Evolutionary conservation across 2,888 invertebrate genomes (phyloP), one percentile per base, ranked within the genome.

Genomic region (Cenopis cana): DNA sequence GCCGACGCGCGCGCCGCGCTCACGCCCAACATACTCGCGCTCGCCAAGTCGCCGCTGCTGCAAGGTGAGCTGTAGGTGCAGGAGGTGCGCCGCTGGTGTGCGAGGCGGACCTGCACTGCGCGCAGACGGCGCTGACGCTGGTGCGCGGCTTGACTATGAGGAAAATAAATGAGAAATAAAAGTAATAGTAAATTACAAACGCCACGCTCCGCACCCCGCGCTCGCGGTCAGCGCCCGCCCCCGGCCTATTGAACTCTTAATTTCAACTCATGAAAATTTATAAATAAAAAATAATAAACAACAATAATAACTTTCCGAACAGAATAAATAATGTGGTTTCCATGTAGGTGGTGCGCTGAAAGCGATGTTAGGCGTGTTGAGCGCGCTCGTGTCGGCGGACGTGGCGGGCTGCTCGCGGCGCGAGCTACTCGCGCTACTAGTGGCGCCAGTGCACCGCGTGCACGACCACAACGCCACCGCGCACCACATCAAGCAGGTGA

Each of bases 91-190:
- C 98, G 12, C 93, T 99, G 66, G 95, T 99, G 76, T 97, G 96
- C 81, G 99, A 99, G 90, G 95, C 97, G 55, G 99, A 99, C 93
- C 94, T 99, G 74, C 99, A 99, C 89, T 98, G 99, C 78, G 98
- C 99, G 60, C 99, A 99, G 92, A 95, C 97, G 81, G 97, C 98
- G 29, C 94, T 98, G 73, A 95, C 96, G 68, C 93, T 98, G 65
- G 94, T 98, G 68, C 97, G 97, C 74, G 96, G 97, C 66, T n/a
- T n/a, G n/a, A n/a, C n/a, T n/a, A n/a, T n/a, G n/a, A n/a, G n/a
- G n/a, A n/a, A n/a, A n/a, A n/a, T n/a, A n/a, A n/a, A n/a, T n/a
- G n/a, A n/a, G n/a, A n/a, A n/a, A n/a, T n/a, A n/a, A n/a, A n/a
- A n/a, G n/a, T n/a, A n/a, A n/a, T n/a, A n/a, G n/a, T n/a, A n/a